A percentile compares a stretch with the other conserved stretches of the same genome.
phyloP scores from a whole-genome alignment of 2,113 vertebrate genomes.

The Catagonus wagneri region DNA sequence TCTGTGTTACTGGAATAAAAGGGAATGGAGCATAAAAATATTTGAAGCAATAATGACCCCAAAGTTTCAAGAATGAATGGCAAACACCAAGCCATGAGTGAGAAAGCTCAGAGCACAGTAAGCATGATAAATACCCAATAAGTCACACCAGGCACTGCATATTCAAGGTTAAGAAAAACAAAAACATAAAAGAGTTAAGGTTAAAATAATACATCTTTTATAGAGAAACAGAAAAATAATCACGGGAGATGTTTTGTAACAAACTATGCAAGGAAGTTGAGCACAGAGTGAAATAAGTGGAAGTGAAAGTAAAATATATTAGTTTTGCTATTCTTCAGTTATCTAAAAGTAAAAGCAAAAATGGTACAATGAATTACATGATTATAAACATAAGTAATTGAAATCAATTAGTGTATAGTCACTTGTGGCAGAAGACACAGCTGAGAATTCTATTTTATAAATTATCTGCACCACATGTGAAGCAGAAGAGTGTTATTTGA shows the following conservation, averaged over 20 bases:
- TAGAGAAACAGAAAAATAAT: neutral
- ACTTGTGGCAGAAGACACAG: neutral
- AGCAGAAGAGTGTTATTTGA: neutral
- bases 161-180: neutral
- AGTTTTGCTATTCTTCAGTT: neutral
- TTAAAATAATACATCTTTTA: neutral
- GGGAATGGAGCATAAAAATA: neutral
- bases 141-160: no score
- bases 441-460: neutral
- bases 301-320: neutral
- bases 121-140: neutral
- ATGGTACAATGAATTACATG: no score
- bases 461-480: neutral
- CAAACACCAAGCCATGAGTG: neutral
- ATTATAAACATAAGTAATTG: neutral
- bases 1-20: neutral
- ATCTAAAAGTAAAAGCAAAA: neutral
- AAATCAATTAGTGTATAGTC: neutral
- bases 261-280: neutral
- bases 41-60: neutral
- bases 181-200: neutral
- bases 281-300: neutral
- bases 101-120: neutral
- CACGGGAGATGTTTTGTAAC: neutral
- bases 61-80: neutral